phyloP scores from a whole-genome alignment of 2,888 invertebrate species.

The Eilema griseolum region DNA sequence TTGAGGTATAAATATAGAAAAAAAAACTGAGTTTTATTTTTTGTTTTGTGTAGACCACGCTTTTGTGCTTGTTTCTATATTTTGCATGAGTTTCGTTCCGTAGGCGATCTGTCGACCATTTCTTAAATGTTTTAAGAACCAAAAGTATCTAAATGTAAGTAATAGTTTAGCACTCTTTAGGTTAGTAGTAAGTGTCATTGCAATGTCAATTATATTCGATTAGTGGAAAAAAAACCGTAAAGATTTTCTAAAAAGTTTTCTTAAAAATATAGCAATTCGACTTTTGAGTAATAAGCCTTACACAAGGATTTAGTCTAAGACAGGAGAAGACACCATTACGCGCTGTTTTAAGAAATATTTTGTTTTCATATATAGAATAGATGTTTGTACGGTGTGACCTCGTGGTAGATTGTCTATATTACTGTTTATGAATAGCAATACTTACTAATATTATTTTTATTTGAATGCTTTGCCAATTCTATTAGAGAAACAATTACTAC shows the following conservation, averaged over 20 bases:
- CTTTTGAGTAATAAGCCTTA: slow-evolving; percentile 58
- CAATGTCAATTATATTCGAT: slow-evolving; percentile 87
- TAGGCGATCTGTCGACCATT: slow-evolving; percentile 63
- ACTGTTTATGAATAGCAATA: slow-evolving; percentile 64
- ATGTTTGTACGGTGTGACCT: slow-evolving; percentile 75
- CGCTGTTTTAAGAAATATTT: slow-evolving; percentile 57
- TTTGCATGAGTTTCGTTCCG: slow-evolving; percentile 67
- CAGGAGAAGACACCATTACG: slow-evolving; percentile 56
- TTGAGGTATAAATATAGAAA: slow-evolving; percentile 76
- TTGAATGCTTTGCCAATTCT: slow-evolving; percentile 34
- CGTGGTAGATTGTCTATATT: slow-evolving; percentile 66
- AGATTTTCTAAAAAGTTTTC: slow-evolving; percentile 80
- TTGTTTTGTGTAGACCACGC: slow-evolving; percentile 63
- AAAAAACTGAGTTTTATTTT: slow-evolving; percentile 76
- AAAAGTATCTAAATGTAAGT: slow-evolving; percentile 77
- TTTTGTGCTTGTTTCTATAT: slow-evolving; percentile 79
- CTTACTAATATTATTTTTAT: slow-evolving; percentile 34
- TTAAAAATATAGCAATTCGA: slow-evolving; percentile 64
- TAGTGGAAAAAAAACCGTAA: slow-evolving; percentile 79
- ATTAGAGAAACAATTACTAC: slow-evolving; percentile 35
- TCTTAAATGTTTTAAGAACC: slow-evolving; percentile 71
- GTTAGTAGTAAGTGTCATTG: slow-evolving; percentile 85
- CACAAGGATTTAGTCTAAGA: slow-evolving; percentile 63
- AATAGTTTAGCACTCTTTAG: slow-evolving; percentile 83
- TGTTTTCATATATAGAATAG: slow-evolving; percentile 66